These are phyloP conservation scores for Conomelus anceps DNA, from an alignment of 2,888 invertebrate genomes.

Conservation along the genomic window DNA sequence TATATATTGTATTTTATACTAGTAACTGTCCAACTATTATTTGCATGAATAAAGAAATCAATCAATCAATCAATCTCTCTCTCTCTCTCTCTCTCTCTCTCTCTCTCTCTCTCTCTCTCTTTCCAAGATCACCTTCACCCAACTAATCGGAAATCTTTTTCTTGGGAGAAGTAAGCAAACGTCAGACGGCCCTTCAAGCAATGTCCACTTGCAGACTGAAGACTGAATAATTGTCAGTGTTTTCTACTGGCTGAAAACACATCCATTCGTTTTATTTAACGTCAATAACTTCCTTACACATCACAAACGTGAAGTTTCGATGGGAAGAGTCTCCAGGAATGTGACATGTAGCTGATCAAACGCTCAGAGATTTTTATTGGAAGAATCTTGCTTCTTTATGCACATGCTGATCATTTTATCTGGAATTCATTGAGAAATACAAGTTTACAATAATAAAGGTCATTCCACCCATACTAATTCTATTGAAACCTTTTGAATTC, in stretches of 20 bases:
- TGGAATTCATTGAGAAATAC: no score
- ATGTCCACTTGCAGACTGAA: background rate
- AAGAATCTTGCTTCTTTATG: background rate
- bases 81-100: background rate
- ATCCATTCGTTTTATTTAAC: background rate
- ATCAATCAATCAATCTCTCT: background rate
- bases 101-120: no score
- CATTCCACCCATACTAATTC: no score
- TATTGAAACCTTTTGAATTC: no score
- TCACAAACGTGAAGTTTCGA: background rate
- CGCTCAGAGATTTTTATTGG: background rate
- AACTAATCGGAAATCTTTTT: background rate
- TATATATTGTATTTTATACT: no score
- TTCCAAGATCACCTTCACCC: background rate
- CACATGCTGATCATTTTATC: background rate
- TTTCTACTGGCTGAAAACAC: background rate
- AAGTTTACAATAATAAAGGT: no score
- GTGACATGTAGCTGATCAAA: background rate
- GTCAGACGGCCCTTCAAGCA: background rate
- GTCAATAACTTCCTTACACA: background rate
- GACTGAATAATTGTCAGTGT: background rate
- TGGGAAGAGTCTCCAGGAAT: background rate
- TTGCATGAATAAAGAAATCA: no score
- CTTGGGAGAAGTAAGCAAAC: background rate
- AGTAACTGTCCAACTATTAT: no score